Evolutionary conservation across 2,888 invertebrate genomes (phyloP).

Genomic region (Lycocerus yunnanus): DNA sequence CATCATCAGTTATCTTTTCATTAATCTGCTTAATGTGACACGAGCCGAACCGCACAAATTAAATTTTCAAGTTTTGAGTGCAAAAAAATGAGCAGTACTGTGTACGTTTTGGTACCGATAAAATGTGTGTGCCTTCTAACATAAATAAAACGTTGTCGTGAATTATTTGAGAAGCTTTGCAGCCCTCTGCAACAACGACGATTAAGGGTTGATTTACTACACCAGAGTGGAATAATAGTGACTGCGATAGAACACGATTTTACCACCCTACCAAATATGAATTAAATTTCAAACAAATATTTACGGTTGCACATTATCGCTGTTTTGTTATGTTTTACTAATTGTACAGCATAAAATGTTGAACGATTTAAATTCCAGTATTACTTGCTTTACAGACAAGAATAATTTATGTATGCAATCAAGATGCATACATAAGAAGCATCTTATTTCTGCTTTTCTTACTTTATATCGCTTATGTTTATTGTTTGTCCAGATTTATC

Average conservation of each 20-base stretch:
- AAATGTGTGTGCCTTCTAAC: constrained; percentile 3
- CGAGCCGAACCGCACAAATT: not conserved
- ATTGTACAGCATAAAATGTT: not conserved
- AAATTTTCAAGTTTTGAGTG: not conserved
- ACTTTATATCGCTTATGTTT: constrained; percentile 26
- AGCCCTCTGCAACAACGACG: constrained; percentile 27
- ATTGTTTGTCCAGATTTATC: constrained; percentile 9
- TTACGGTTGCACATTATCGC: constrained; percentile 38
- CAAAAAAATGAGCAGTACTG: not conserved
- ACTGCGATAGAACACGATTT: constrained; percentile 36
- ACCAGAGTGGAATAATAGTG: constrained; percentile 26
- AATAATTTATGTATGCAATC: constrained; percentile 31
- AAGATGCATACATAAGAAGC: constrained; percentile 33
- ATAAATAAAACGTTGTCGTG: constrained; percentile 29
- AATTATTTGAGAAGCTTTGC: constrained; percentile 38
- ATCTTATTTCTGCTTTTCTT: constrained; percentile 48
- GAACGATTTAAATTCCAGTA: not conserved
- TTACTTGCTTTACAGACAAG: constrained; percentile 11
- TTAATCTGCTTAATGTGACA: not conserved
- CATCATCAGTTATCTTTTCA: not conserved
- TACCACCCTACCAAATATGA: constrained; percentile 15
- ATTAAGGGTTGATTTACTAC: constrained; percentile 38
- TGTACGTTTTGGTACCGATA: not conserved
- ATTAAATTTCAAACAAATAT: constrained; percentile 13
- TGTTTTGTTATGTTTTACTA: constrained; percentile 32